Evolutionary conservation across 2,113 vertebrate species (phyloP).

Genomic region (Brachirus orientalis): DNA sequence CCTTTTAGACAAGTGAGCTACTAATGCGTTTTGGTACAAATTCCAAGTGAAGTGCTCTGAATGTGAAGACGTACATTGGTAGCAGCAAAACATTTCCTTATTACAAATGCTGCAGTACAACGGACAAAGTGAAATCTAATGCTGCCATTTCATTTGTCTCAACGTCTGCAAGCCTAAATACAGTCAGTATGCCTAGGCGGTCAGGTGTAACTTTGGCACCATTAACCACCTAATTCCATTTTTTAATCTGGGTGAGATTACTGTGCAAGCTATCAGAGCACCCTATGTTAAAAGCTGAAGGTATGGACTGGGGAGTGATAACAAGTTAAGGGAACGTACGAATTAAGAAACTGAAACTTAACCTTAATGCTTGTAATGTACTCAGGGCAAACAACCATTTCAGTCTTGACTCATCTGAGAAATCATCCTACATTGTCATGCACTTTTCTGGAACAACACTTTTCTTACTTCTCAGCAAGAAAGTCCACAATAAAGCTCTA

Average conservation of each 20-base stretch:
- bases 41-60: too few relatives aligned
- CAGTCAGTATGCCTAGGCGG: slow-evolving; percentile 34
- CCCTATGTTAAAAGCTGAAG: too few relatives aligned
- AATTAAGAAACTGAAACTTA: too few relatives aligned
- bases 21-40: slow-evolving; percentile 57
- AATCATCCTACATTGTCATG: too few relatives aligned
- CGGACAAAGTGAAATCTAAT: slow-evolving; percentile 46
- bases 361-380: not conserved
- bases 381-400: not conserved
- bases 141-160: slow-evolving; percentile 34
- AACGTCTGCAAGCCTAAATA: slow-evolving; percentile 26
- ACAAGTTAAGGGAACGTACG: not conserved
- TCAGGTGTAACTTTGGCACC: slow-evolving; percentile 28
- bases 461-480: too few relatives aligned
- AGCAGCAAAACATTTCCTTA: slow-evolving; percentile 15
- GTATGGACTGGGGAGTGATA: slow-evolving; percentile 14
- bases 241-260: slow-evolving; percentile 72
- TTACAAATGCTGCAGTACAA: slow-evolving; percentile 4
- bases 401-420: not conserved
- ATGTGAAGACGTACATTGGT: too few relatives aligned
- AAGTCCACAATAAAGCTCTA: too few relatives aligned
- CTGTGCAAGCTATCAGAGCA: slow-evolving; percentile 9
- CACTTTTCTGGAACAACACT: too few relatives aligned
- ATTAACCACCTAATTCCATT: slow-evolving; percentile 41
- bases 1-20: slow-evolving; percentile 29